phyloP scores from a whole-genome alignment of 2,888 invertebrate species.

The Conistra vaccinii region DNA sequence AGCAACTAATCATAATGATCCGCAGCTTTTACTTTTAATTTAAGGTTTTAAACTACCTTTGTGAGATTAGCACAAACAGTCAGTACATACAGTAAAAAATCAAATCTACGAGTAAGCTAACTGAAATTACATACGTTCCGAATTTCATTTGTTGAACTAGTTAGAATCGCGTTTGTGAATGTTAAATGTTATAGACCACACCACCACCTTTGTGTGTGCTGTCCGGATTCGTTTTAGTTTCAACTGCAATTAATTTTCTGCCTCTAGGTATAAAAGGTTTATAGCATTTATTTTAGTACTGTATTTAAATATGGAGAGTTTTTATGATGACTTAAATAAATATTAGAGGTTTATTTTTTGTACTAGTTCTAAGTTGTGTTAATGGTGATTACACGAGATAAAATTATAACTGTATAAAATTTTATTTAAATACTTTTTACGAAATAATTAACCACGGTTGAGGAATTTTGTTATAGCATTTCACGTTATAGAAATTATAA shows the following conservation, averaged over 20 bases:
- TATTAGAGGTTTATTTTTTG: slow-evolving; percentile 56
- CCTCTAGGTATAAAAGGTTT: slow-evolving; percentile 21
- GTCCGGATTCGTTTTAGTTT: slow-evolving; percentile 42
- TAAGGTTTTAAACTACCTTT: neutral
- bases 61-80: neutral
- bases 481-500: slow-evolving; percentile 8
- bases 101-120: neutral
- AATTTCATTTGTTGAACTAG: neutral
- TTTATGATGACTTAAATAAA: slow-evolving; percentile 10
- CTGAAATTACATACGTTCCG: neutral
- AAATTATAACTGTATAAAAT: slow-evolving; percentile 14
- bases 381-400: slow-evolving; percentile 31
- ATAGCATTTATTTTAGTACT: slow-evolving; percentile 53
- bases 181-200: slow-evolving; percentile 5
- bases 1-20: neutral
- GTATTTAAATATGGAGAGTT: slow-evolving; percentile 13
- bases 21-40: neutral
- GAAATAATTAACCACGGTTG: neutral
- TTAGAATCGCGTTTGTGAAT: neutral
- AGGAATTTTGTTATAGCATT: neutral
- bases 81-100: neutral
- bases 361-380: slow-evolving; percentile 51
- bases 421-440: slow-evolving; percentile 11
- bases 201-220: neutral
- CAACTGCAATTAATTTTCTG: slow-evolving; percentile 17